These are phyloP conservation scores for Struthio camelus DNA, from an alignment of 2,113 vertebrate genomes.

Conservation along the genomic window DNA sequence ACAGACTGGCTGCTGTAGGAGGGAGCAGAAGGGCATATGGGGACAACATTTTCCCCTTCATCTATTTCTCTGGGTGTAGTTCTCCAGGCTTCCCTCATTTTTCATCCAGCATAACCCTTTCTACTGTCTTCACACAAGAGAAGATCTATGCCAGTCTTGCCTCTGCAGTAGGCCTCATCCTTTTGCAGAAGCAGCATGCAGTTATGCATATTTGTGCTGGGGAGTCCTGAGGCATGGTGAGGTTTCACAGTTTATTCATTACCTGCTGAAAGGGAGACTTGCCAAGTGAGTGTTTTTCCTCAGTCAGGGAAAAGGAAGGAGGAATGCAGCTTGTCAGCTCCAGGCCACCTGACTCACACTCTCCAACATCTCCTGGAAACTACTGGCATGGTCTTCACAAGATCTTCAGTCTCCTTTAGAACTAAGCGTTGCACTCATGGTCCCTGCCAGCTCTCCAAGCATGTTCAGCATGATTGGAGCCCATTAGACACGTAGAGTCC, in stretches of 20 bases:
- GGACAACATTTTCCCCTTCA: not conserved
- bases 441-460: not conserved
- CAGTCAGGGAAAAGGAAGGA: not conserved
- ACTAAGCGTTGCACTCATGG: not conserved
- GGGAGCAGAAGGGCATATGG: not conserved
- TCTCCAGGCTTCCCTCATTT: not conserved
- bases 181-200: not conserved
- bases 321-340: not conserved
- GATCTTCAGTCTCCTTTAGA: not conserved
- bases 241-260: not conserved
- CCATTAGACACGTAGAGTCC: not conserved
- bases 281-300: not conserved
- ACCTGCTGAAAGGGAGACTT: not conserved
- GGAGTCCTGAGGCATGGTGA: not conserved
- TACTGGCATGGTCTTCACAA: not conserved
- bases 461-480: too few species aligned
- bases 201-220: not conserved
- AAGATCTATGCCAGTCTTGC: not conserved
- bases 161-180: not conserved
- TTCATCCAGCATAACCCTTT: not conserved
- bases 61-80: rapidly evolving
- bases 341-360: not conserved
- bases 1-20: not conserved
- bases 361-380: not conserved
- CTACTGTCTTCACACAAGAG: not conserved